These are phyloP conservation scores for Rhagonycha lutea DNA, from an alignment of 2,888 invertebrate species.

Conservation along the genomic window DNA sequence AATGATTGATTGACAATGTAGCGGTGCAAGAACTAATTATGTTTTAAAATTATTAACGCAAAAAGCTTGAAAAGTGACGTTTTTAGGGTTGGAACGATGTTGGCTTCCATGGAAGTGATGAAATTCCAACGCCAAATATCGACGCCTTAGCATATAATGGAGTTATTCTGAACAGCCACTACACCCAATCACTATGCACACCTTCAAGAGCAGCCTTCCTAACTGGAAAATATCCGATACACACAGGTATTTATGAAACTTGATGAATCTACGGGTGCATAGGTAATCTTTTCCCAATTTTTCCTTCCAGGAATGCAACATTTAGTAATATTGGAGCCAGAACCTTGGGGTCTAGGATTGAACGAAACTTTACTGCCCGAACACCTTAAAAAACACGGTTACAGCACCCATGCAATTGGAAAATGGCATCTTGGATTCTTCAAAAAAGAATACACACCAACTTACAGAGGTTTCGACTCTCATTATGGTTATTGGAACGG, in stretches of 20 bases:
- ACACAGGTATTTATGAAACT: conserved; percentile 63
- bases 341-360: conserved; percentile 75
- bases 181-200: conserved; percentile 85
- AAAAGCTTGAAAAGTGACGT: conserved; percentile 4
- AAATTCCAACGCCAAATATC: conserved; percentile 90
- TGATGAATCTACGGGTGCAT: not conserved
- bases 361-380: conserved; percentile 62
- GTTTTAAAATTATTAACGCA: too few species aligned
- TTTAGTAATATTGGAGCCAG: conserved; percentile 68
- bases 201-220: conserved; percentile 83
- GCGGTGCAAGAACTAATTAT: too few species aligned
- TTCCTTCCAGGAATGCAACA: conserved; percentile 69
- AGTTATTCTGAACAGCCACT: conserved; percentile 85
- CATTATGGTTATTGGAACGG: conserved; percentile 88
- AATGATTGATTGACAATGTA: not conserved
- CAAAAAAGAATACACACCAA: conserved; percentile 71
- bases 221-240: conserved; percentile 88
- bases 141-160: conserved; percentile 86
- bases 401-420: conserved; percentile 76
- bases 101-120: conserved; percentile 85
- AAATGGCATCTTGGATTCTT: conserved; percentile 89
- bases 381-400: conserved; percentile 70
- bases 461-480: conserved; percentile 75
- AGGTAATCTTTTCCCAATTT: not conserved
- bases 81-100: conserved; percentile 91